Percentiles rank a stretch among this genome's conserved stretches.
These are phyloP conservation scores for Girardia tigrina DNA, from an alignment of 2,888 invertebrate species.

Conservation along the genomic window DNA sequence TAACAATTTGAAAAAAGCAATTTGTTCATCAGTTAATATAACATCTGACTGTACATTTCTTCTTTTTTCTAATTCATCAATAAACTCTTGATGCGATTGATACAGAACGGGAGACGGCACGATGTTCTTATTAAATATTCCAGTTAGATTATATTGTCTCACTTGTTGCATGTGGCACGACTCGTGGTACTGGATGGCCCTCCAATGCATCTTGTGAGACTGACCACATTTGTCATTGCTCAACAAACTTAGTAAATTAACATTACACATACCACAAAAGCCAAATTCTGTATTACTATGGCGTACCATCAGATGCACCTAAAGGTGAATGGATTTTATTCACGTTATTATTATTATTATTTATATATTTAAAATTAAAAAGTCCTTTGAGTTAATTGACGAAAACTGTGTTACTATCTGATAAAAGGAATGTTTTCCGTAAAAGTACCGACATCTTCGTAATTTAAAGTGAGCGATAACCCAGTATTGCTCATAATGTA, in stretches of 20 bases:
- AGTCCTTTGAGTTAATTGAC: too few species aligned
- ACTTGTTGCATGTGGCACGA: neutral
- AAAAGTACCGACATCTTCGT: too few species aligned
- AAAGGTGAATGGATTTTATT: neutral
- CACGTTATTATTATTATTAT: neutral
- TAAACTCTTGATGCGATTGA: constrained; percentile 9
- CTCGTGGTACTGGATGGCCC: neutral
- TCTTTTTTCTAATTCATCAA: neutral
- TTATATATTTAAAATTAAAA: neutral
- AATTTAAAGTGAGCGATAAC: too few species aligned
- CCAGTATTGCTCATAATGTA: neutral
- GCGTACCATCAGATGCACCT: neutral
- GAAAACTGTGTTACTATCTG: too few species aligned
- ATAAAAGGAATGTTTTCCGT: too few species aligned
- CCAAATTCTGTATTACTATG: neutral
- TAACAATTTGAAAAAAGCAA: neutral
- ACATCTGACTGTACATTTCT: neutral
- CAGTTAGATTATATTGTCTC: neutral
- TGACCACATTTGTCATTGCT: neutral
- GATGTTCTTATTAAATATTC: neutral
- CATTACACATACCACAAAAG: neutral
- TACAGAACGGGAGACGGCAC: neutral
- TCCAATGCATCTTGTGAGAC: neutral
- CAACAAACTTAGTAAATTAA: neutral
- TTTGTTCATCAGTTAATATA: neutral